Percentiles rank a stretch among this genome's conserved stretches.
Conservation (phyloP, 2,797 vertebrate genomes). For the Myripristis murdjan region DNA sequence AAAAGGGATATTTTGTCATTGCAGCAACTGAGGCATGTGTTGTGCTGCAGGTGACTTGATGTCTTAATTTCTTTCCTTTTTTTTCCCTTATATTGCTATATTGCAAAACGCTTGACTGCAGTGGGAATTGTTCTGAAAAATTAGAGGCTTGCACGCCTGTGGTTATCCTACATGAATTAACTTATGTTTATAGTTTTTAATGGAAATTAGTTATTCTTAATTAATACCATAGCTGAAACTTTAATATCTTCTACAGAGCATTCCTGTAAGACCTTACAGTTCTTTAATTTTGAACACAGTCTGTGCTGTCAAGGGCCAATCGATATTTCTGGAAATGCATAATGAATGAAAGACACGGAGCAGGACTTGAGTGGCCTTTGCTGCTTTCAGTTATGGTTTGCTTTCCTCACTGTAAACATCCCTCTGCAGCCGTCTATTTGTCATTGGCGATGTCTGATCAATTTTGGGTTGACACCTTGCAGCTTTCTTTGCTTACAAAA, state of each 20-base stretch:
- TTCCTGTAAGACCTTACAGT: background rate
- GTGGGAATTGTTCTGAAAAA: constrained; percentile 15
- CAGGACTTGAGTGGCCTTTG: constrained; percentile 29
- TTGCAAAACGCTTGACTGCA: background rate
- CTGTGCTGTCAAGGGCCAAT: constrained; percentile 20
- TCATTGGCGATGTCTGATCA: constrained; percentile 57
- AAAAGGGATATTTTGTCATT: constrained; percentile 21
- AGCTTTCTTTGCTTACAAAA: background rate
- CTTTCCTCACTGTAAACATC: constrained; percentile 37
- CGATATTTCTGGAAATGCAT: constrained; percentile 33
- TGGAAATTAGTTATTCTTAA: background rate
- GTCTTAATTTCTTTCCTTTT: background rate
- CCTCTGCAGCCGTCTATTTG: constrained; percentile 52
- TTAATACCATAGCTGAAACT: background rate
- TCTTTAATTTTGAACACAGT: constrained; percentile 4
- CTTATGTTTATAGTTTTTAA: background rate
- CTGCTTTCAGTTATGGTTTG: constrained; percentile 42
- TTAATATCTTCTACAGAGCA: background rate
- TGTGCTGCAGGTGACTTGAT: background rate
- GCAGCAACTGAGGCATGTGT: background rate
- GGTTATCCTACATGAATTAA: constrained; percentile 10
- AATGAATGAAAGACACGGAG: constrained; percentile 31
- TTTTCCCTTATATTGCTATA: background rate
- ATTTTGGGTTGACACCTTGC: constrained; percentile 48
- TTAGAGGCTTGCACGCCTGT: constrained; percentile 4